phyloP scores from a whole-genome alignment of 2,797 vertebrate genomes.

The Hydrolagus colliei region DNA sequence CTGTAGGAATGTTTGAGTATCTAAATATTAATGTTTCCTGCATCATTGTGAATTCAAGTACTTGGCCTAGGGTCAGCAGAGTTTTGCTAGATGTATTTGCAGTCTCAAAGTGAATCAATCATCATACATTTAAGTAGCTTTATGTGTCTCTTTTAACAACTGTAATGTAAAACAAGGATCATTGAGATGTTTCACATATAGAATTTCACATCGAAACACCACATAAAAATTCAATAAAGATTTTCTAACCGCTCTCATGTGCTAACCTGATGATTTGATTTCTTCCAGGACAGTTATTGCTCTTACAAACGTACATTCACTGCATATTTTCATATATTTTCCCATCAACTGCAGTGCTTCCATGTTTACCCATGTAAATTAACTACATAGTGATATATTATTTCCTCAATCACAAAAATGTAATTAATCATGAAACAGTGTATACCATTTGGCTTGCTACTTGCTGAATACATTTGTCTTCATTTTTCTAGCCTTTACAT shows the following conservation, averaged over 20 bases:
- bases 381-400: neutral
- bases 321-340: neutral
- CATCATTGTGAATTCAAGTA: too few relatives aligned
- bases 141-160: too few relatives aligned
- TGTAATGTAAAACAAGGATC: too few relatives aligned
- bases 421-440: neutral
- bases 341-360: neutral
- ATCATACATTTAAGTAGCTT: too few relatives aligned
- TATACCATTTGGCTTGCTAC: neutral
- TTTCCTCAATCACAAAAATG: neutral
- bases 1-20: too few relatives aligned
- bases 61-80: too few relatives aligned
- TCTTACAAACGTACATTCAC: neutral
- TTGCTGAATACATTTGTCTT: neutral
- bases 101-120: too few relatives aligned
- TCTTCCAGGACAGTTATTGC: neutral
- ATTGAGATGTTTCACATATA: conserved; percentile 12
- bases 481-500: neutral
- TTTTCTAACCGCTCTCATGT: neutral
- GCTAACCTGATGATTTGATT: neutral
- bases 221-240: neutral
- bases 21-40: too few relatives aligned
- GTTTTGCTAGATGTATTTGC: too few relatives aligned
- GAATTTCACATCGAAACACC: neutral
- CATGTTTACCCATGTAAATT: neutral